Conservation (phyloP, 2,888 invertebrate genomes). For the Andricus quercusramuli region DNA sequence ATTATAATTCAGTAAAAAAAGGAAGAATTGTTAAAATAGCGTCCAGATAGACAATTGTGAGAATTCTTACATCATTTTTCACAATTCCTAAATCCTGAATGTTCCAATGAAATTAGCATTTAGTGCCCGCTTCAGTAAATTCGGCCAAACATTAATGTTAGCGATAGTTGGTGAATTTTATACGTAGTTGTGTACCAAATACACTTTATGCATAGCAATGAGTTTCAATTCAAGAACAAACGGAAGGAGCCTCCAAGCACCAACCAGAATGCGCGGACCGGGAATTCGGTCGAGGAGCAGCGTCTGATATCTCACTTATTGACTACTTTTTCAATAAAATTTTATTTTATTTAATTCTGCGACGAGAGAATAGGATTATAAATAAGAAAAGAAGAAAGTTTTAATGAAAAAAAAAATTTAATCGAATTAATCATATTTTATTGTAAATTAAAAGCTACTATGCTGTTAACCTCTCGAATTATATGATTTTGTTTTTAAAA, state of each 20-base stretch:
- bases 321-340: neutral
- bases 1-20: neutral
- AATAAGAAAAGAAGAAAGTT: neutral
- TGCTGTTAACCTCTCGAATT: neutral
- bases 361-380: slow-evolving; percentile 17
- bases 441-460: neutral
- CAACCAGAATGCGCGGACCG: slow-evolving; percentile 21
- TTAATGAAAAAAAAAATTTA: too few relatives aligned
- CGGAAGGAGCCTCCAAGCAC: slow-evolving; percentile 11
- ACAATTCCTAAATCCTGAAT: slow-evolving; percentile 24
- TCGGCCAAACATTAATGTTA: slow-evolving; percentile 40
- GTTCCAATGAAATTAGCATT: slow-evolving; percentile 17
- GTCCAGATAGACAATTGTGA: neutral
- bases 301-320: slow-evolving; percentile 16
- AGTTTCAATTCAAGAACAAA: slow-evolving; percentile 32
- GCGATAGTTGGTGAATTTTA: slow-evolving; percentile 27
- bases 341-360: neutral
- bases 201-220: slow-evolving; percentile 33
- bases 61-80: neutral
- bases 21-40: neutral
- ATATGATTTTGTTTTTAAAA: neutral
- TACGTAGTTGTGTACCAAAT: slow-evolving; percentile 24
- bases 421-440: too few relatives aligned
- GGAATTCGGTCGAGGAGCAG: slow-evolving; percentile 35
- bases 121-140: slow-evolving; percentile 12